Base-by-base conservation (phyloP, 2,113 vertebrate genomes). In the Crotalus helleri region DNA sequence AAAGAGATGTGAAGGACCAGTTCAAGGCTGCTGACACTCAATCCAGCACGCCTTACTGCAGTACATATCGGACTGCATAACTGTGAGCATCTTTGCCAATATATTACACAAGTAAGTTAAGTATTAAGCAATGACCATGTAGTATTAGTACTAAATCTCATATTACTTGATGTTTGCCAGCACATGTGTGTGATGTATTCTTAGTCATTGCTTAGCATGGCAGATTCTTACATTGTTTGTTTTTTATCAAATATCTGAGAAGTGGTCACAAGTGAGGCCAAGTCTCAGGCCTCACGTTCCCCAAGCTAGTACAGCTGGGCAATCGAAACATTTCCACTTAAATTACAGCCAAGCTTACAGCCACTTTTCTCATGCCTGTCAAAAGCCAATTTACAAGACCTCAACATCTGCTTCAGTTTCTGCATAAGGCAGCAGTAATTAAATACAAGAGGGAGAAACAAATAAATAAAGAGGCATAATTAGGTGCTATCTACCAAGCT, bases 301-400 rank as follows among this genome's bases (percentile, higher is more conserved):
- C 91, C 21, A 39, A 44, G 29, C 51, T 54, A n/a, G 86, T 92
- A 74, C 58, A 89, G 61, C 39, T 89, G 39, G n/a, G 33, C 49
- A 89, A 81, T 81, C 49, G 49, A 92, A 92, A 81, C 21, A 55
- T 13, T 87, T 59, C 19, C 19, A 4, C 15, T 88, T 74, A 88
- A 92, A 88, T 12, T 13, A 51, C 49, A 21, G 39, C 5, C 81
- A 87, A 17, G 1, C n/a, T 58, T 58, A 91, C 24, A 12, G 21
- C 21, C 44, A 39, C 21, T 33, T 24, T 88, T 88, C 57, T 88
- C 19, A n/a, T 54, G 85, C 39, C 85, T 53, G 46, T 33, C 46
- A n/a, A 49, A 64, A 92, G 88, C 21, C 92, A 89, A 81, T 92
- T 92, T 58, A 89, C 54, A 89, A 81, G 26, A 33, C 53, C 51